These are phyloP conservation scores for Drosophila pachea DNA, from an alignment of 1,140 invertebrate genomes.

Conservation along the genomic window DNA sequence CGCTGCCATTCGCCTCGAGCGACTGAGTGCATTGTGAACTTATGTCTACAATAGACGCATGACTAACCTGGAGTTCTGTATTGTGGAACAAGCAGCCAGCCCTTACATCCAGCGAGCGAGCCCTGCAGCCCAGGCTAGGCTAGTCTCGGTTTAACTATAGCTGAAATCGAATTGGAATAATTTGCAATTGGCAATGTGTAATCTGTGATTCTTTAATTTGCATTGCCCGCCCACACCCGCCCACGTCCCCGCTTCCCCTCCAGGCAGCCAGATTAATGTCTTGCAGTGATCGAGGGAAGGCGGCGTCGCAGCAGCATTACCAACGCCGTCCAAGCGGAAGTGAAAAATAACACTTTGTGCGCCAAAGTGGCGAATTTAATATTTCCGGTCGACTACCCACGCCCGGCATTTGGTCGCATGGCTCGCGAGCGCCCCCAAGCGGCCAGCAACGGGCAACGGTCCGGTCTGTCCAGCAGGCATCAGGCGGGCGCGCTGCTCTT, in stretches of 20 bases:
- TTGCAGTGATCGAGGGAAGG: conserved; percentile 38
- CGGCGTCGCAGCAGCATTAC: conserved; percentile 23
- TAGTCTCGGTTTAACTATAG: too few relatives aligned
- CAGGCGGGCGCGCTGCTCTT: conserved; percentile 4
- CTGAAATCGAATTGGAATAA: too few relatives aligned
- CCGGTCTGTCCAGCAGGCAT: conserved; percentile 10
- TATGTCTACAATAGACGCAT: too few relatives aligned
- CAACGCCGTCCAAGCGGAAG: conserved; percentile 53
- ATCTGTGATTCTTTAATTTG: background rate
- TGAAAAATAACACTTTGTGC: conserved; percentile 70
- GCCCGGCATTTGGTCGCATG: conserved; percentile 15
- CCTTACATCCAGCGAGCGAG: too few relatives aligned
- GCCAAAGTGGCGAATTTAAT: conserved; percentile 73
- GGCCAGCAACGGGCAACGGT: background rate
- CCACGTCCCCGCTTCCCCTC: background rate
- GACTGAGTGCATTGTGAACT: too few relatives aligned
- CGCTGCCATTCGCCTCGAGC: too few relatives aligned
- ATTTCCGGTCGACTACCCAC: conserved; percentile 61
- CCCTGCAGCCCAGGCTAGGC: too few relatives aligned
- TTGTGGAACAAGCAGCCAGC: too few relatives aligned
- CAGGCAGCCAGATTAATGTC: conserved; percentile 24
- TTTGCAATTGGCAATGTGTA: too few relatives aligned
- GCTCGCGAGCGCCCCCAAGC: conserved; percentile 5
- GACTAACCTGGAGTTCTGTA: too few relatives aligned
- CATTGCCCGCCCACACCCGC: too few relatives aligned